Evolutionary conservation across 2,888 invertebrate genomes (phyloP), one percentile per base, ranked within the genome.

Genomic region (Arge pagana): DNA sequence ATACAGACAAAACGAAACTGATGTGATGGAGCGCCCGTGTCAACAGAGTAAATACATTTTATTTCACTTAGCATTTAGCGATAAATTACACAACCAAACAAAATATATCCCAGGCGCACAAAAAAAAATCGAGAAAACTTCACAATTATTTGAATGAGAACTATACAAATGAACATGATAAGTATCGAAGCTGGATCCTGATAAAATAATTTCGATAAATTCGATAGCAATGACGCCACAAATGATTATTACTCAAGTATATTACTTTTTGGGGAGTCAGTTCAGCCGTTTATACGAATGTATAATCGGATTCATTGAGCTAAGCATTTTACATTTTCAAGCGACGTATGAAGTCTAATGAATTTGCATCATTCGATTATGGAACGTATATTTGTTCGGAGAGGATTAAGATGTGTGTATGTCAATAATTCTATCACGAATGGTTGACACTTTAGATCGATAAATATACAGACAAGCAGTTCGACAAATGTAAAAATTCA

Each of bases 51-150:
- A 50, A 50, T 50, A 31, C 41, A 42, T 42, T 42, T 50, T 42
- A 50, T 50, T 50, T 23, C 13, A 41, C 41, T 19, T 41, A 50
- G 41, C 39, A 11, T 42, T 50, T 40, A 33, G 50, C 23, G 21
- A 50, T 50, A 50, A 50, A 40, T 50, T 40, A 50, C 21, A 50
- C 31, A 50, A 50, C 41, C 50, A 50, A 40, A 39, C 49, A 39
- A 37, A 39, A 49, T 39, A 49, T 30, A 39, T 4, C 30, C 30
- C 42, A 42, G 19, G n/a, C 18, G 42, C 42, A 15, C 30, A 18
- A 7, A n/a, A n/a, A n/a, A n/a, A n/a, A n/a, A 42, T 30, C 31
- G 18, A 42, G 11, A 30, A 42, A 15, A 26, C n/a, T 30, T 10
- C 15, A 30, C 19, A 30, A 42, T 42, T 30, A 11, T 30, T 15